A percentile compares a stretch with the other conserved stretches of the same genome.
phyloP scores from a whole-genome alignment of 2,797 vertebrate species.

The Smutsia temminckii region DNA sequence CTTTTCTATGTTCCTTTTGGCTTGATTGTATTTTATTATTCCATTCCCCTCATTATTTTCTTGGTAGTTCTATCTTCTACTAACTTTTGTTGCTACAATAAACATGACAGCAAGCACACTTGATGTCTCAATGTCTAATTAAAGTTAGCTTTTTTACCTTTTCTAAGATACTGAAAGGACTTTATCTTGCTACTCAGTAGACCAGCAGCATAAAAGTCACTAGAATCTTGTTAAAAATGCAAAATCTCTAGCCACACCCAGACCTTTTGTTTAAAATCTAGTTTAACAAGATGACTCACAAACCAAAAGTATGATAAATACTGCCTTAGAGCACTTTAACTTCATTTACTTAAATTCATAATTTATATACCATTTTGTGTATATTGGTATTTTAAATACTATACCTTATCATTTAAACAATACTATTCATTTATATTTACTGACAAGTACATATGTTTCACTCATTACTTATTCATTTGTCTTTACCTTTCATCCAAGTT shows the following conservation, averaged over 20 bases:
- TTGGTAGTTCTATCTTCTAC: not conserved
- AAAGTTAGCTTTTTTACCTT: not conserved
- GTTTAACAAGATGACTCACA: not conserved
- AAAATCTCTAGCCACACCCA: not conserved
- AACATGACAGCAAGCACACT: not conserved
- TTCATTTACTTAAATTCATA: not conserved
- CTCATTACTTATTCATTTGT: not conserved
- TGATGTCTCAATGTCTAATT: not conserved
- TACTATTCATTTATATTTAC: not conserved
- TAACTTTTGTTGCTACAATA: not conserved
- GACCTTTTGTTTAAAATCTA: not conserved
- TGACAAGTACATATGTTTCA: not conserved
- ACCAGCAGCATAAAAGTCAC: not conserved
- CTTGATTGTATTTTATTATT: not conserved
- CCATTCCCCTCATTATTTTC: not conserved
- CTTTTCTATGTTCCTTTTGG: not conserved
- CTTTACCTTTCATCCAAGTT: constrained; percentile 3
- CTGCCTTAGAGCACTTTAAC: not conserved
- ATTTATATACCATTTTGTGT: not conserved
- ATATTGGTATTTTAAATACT: not conserved
- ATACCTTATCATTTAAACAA: not conserved
- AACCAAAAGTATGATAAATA: not conserved
- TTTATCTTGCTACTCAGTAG: not conserved
- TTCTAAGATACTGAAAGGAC: not conserved
- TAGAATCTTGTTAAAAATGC: not conserved